Percentiles rank a stretch among this genome's conserved stretches.
Conservation (phyloP, 2,888 invertebrate species). For the Lacanobia oleracea region DNA sequence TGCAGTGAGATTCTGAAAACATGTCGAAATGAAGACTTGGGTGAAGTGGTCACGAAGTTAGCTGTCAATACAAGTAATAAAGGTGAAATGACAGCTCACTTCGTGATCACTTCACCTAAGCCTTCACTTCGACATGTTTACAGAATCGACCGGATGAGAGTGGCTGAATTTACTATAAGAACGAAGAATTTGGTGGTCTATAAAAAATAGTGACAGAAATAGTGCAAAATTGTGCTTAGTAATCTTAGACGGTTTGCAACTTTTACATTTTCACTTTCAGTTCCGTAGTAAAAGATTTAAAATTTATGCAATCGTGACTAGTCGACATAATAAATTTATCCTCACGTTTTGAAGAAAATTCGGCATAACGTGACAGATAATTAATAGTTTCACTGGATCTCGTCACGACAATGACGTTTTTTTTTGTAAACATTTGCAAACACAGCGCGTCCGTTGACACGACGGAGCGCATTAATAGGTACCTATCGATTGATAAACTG, state of each 20-base stretch:
- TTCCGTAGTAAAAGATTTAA: conserved; percentile 5
- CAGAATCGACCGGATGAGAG: too few relatives aligned
- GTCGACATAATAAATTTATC: conserved; percentile 14
- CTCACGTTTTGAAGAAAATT: conserved; percentile 33
- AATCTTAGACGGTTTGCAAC: conserved; percentile 8
- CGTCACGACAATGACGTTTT: conserved; percentile 20
- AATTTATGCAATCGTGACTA: conserved; percentile 35
- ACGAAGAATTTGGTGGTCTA: background rate
- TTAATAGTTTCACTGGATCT: conserved; percentile 20
- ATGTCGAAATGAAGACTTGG: too few relatives aligned
- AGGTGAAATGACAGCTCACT: too few relatives aligned
- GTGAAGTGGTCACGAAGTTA: too few relatives aligned
- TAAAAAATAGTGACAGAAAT: conserved; percentile 6
- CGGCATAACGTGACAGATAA: conserved; percentile 6
- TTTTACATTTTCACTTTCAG: conserved; percentile 53
- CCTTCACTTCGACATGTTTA: too few relatives aligned
- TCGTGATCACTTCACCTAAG: too few relatives aligned
- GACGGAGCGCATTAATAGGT: background rate
- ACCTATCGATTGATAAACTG: conserved; percentile 28
- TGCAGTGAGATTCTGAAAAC: too few relatives aligned
- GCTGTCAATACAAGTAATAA: too few relatives aligned
- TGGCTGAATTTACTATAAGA: background rate
- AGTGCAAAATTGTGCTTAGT: conserved; percentile 20
- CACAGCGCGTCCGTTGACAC: conserved; percentile 14
- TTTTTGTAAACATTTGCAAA: conserved; percentile 8